These are phyloP conservation scores for Macrotus californicus DNA, from an alignment of 2,113 vertebrate species.

Conservation along the genomic window DNA sequence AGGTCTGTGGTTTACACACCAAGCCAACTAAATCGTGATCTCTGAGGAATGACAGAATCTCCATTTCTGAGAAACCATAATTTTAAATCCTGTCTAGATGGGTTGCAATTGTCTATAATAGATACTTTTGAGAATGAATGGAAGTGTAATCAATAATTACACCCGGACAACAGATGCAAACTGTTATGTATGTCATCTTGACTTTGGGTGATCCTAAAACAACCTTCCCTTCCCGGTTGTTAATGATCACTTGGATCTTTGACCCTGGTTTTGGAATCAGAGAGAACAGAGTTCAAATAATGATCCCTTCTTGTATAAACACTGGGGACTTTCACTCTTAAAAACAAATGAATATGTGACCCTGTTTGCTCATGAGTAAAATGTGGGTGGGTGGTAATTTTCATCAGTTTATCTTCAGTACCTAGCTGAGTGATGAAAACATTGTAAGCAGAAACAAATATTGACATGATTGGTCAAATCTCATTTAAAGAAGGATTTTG, in stretches of 20 bases:
- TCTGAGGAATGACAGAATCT: not conserved
- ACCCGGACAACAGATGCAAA: not conserved
- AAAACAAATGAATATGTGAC: not conserved
- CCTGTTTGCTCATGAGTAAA: not conserved
- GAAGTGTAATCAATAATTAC: not conserved
- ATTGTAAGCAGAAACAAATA: not conserved
- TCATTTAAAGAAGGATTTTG: not conserved
- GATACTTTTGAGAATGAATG: not conserved
- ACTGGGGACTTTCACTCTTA: not conserved
- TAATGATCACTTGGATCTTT: not conserved
- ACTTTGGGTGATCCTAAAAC: no score
- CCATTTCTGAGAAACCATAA: not conserved
- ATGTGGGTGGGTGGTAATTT: not conserved
- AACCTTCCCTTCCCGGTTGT: not conserved
- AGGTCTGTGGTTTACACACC: not conserved
- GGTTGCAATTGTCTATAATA: not conserved
- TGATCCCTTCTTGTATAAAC: not conserved
- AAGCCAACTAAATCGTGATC: not conserved
- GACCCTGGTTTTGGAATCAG: not conserved
- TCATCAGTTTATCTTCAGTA: not conserved
- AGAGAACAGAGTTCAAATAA: not conserved
- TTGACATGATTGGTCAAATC: not conserved
- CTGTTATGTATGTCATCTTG: not conserved
- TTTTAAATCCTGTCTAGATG: not conserved
- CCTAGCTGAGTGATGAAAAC: not conserved